Base-by-base conservation (phyloP, 2,113 vertebrate species). In the Zosterops hypoxanthus region DNA sequence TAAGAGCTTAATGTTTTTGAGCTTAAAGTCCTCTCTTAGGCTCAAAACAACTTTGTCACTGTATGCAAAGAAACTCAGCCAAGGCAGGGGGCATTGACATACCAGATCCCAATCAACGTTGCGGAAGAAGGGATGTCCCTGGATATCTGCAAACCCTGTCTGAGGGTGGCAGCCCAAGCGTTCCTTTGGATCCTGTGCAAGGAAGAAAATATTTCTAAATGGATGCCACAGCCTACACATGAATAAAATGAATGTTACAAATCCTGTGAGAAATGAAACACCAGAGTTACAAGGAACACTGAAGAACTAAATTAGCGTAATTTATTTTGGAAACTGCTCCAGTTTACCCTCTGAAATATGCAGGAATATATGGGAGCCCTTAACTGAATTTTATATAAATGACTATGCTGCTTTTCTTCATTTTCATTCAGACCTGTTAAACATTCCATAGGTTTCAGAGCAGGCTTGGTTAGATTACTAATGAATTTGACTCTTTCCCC, bases 71-170 rank as follows among this genome's bases (percentile, higher is more conserved):
- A 46, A 16, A 29, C 50, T 24, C 57, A 65, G 31, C 28, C 49
- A 75, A 52, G 55, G 12, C 68, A 68, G n/a, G 3, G 23, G 29
- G 34, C 44, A 73, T 65, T 61, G 65, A 98, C 99, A 90, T 98
- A 99, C 99, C 94, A 99, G 98, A 71, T 99, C 99, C 99, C 99
- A 99, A 73, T 99, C 99, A 16, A 99, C 99, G 4, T 99, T 99
- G 86, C 99, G 97, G 93, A 99, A 99, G 97, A 99, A 99, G 0
- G 99, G 99, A 95, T 99, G 99, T 44, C 99, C 99, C 96, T 98
- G 99, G 97, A 99, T 99, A 97, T 99, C 99, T 66, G 99, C 99
- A 94, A 99, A 99, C 84, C 99, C 99, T 16, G 99, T 99, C 93
- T 99, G 99, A 94, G 99, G 99, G 91, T 99, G 99, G 97, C 99